Conservation (phyloP, 2,113 vertebrate species). For the Danionella cerebrum region DNA sequence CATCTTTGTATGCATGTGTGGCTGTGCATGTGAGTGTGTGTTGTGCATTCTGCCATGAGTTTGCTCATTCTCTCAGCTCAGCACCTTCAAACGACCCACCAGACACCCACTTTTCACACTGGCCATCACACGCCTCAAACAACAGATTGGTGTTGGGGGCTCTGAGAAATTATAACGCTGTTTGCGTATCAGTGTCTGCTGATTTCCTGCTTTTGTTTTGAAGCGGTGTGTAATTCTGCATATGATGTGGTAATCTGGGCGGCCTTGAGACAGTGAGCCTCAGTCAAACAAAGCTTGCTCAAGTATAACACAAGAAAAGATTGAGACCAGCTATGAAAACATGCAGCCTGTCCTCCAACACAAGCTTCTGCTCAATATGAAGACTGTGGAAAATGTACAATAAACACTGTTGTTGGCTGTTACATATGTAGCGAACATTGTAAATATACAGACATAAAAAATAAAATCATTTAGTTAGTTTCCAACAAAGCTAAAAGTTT, state of each 20-base stretch:
- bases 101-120: constrained; percentile 10
- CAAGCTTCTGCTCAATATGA: not conserved
- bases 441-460: too few relatives aligned
- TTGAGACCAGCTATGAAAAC: constrained; percentile 45
- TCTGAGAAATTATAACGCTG: constrained; percentile 5
- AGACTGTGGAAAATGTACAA: not conserved
- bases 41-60: too few relatives aligned
- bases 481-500: too few relatives aligned
- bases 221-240: not conserved
- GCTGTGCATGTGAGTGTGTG: constrained; percentile 13
- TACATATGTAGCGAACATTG: not conserved
- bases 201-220: not conserved
- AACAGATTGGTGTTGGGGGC: not conserved
- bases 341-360: not conserved
- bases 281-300: constrained; percentile 34
- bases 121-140: constrained; percentile 17
- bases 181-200: not conserved
- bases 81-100: not conserved
- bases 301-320: constrained; percentile 24
- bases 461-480: too few relatives aligned
- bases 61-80: constrained; percentile 27
- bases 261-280: constrained; percentile 37
- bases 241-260: constrained; percentile 23
- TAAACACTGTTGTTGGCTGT: not conserved
- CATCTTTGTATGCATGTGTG: too few relatives aligned